Evolutionary conservation across 2,888 invertebrate species (phyloP), one percentile per base, ranked within the genome.

Genomic region (Tenthredo mesomela): DNA sequence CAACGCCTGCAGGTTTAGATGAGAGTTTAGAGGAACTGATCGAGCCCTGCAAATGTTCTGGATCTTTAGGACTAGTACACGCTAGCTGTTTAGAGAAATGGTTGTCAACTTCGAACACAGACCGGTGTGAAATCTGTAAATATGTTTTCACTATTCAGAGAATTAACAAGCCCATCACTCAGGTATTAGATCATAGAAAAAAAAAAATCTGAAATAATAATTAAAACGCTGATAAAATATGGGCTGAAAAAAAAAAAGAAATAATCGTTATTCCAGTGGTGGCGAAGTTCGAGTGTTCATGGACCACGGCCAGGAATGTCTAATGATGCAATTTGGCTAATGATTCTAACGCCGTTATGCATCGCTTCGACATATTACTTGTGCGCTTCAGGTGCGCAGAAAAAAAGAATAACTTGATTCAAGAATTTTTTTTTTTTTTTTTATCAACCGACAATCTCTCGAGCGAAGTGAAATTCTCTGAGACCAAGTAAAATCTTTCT

Each of bases 11-110:
- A 70, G 47, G 73, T 83, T 15, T 85, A 93, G 93, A 92, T 87
- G 94, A 93, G n/a, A 87, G 86, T 47, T 87, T 88, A 33, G 95
- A 95, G 86, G 93, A 93, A 84, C 91, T 95, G 84, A 93, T 95
- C 65, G 94, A 95, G 18, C 95, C 95, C 0, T 95, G 95, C 89
- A 92, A 94, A 86, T 95, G 95, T 89, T 92, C 93, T 82, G 95
- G 95, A 2, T 93, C 94, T 4, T 93, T 95, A 89, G 94, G 94
- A 0, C 90, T 94, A 50, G 93, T 95, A 65, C 95, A 95, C 89
- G 89, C 93, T 25, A 93, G 93, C 65, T 95, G 95, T 88, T 92
- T 95, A 78, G 95, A 95, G 89, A 93, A 93, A 86, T 95, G 95
- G 95, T 93, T 95, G 4, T 94, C 94, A 29, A 91, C 94, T 3